phyloP scores from a whole-genome alignment of 2,113 vertebrate species.

The Onychorhynchus coronatus region DNA sequence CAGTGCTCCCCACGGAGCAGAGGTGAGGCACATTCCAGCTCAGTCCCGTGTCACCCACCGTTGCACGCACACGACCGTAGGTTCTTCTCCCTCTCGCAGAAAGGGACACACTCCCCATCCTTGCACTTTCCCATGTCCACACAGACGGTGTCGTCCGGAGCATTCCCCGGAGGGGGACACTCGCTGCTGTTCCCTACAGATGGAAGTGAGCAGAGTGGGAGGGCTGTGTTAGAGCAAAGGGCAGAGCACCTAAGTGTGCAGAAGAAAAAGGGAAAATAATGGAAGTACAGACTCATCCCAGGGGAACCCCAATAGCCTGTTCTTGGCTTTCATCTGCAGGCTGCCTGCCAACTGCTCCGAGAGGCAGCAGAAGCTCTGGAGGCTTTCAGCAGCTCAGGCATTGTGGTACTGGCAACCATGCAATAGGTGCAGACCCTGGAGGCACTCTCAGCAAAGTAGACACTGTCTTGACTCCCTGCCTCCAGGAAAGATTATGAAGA shows the following conservation, averaged over 20 bases:
- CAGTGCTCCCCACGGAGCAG: not conserved
- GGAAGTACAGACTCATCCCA: not conserved
- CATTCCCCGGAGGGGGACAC: constrained; percentile 88
- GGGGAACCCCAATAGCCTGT: not conserved
- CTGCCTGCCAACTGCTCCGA: not conserved
- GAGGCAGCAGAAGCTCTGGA: not conserved
- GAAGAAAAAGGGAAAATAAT: not conserved
- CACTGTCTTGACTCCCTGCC: not conserved
- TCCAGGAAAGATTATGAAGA: not conserved
- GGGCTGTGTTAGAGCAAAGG: not conserved
- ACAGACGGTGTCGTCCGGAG: constrained; percentile 80
- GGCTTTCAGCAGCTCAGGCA: not conserved
- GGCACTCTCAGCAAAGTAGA: not conserved
- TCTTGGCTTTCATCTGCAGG: not conserved
- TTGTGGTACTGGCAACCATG: not conserved
- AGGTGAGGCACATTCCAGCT: rapidly evolving
- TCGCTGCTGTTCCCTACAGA: constrained; percentile 85
- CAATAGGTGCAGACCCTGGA: not conserved
- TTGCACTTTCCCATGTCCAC: constrained; percentile 89
- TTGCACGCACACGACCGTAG: constrained; percentile 89
- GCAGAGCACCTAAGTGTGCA: not conserved
- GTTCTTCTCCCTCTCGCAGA: constrained; percentile 85
- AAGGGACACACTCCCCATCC: constrained; percentile 88
- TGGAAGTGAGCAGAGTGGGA: not conserved
- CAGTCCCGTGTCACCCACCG: constrained; percentile 66